A percentile compares a stretch with the other conserved stretches of the same genome.
These are phyloP conservation scores for Helicolenus hilgendorfi DNA, from an alignment of 2,797 vertebrate genomes.

Conservation along the genomic window DNA sequence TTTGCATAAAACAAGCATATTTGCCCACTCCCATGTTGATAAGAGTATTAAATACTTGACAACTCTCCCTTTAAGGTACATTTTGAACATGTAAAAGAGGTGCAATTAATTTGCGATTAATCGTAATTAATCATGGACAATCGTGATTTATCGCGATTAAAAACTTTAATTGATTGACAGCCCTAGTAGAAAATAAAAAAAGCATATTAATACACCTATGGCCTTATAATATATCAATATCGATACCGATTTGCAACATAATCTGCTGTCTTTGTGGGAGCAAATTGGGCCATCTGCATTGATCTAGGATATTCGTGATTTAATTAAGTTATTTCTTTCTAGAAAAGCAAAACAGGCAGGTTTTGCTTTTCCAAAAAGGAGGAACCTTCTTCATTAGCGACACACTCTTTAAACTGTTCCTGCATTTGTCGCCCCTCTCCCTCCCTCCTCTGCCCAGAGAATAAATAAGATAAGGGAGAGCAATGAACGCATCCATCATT, in stretches of 20 bases:
- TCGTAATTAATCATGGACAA: neutral
- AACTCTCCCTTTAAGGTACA: neutral
- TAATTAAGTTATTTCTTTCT: constrained; percentile 41
- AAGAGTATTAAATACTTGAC: neutral
- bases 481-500: constrained; percentile 90
- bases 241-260: neutral
- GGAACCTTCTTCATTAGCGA: constrained; percentile 71
- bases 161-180: rapidly evolving
- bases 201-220: neutral
- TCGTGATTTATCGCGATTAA: neutral
- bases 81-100: neutral
- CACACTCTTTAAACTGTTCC: constrained; percentile 69
- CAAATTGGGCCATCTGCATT: constrained; percentile 8
- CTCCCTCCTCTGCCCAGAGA: constrained; percentile 64
- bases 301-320: constrained; percentile 44
- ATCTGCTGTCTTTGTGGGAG: constrained; percentile 17
- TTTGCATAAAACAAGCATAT: neutral
- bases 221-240: constrained; percentile 4
- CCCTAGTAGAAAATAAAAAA: neutral
- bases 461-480: constrained; percentile 88
- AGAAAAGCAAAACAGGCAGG: constrained; percentile 39
- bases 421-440: constrained; percentile 26
- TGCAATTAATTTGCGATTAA: neutral
- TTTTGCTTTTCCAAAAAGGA: constrained; percentile 26
- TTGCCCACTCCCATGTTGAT: too few species aligned